phyloP scores from a whole-genome alignment of 1,140 invertebrate genomes.

The Zaprionus capensis region DNA sequence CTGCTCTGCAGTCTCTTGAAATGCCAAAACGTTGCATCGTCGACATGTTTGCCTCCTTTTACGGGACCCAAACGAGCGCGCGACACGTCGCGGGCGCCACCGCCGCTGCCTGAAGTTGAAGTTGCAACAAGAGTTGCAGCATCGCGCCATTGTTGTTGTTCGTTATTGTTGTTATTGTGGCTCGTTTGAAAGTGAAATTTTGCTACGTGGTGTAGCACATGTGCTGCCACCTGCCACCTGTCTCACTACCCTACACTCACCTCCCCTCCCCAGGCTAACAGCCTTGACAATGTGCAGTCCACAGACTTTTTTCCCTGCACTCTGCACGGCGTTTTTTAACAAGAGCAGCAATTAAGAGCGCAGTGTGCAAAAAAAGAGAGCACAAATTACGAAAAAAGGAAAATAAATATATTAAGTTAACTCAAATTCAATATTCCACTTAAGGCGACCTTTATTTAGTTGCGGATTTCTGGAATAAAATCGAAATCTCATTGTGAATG shows the following conservation, averaged over 20 bases:
- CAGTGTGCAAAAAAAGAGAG: neutral
- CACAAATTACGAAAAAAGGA: neutral
- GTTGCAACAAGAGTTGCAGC: slow-evolving; percentile 35
- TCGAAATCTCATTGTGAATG: neutral
- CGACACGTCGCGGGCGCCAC: slow-evolving; percentile 40
- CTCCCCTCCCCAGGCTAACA: neutral
- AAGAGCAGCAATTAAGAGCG: neutral
- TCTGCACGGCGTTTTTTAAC: neutral
- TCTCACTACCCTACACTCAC: neutral
- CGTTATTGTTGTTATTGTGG: slow-evolving; percentile 32
- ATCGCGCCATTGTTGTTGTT: too few relatives aligned
- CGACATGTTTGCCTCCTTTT: slow-evolving; percentile 67
- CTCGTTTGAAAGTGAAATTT: slow-evolving; percentile 75
- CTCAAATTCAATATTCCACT: neutral
- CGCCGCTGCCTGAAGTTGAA: slow-evolving; percentile 26
- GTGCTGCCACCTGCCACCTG: slow-evolving; percentile 27
- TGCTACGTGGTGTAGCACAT: slow-evolving; percentile 51
- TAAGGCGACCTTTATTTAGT: too few relatives aligned
- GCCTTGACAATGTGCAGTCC: slow-evolving; percentile 13
- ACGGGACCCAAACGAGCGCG: slow-evolving; percentile 35
- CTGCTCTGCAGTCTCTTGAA: slow-evolving; percentile 41
- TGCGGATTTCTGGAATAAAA: too few relatives aligned
- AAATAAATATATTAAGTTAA: neutral
- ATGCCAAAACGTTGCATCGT: slow-evolving; percentile 64
- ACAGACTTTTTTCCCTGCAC: neutral